Percentiles rank a stretch among this genome's conserved stretches.
phyloP scores from a whole-genome alignment of 2,888 invertebrate genomes.

The Apamea anceps region DNA sequence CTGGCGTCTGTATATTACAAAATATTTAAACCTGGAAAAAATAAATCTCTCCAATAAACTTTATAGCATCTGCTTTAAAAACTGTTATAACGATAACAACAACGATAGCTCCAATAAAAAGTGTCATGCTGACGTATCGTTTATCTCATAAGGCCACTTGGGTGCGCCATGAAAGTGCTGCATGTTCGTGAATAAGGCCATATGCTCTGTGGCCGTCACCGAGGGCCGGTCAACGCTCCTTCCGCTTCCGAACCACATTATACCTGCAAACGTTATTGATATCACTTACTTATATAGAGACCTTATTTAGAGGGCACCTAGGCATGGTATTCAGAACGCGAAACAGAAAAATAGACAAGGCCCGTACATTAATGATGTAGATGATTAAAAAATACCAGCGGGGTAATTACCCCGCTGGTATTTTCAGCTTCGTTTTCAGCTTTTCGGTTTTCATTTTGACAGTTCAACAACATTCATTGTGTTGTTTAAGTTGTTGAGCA shows the following conservation, averaged over 20 bases:
- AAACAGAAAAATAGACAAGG: neutral
- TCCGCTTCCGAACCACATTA: slow-evolving; percentile 68
- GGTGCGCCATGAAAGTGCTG: slow-evolving; percentile 59
- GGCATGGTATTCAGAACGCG: neutral
- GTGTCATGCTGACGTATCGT: slow-evolving; percentile 19
- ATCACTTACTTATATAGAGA: slow-evolving; percentile 48
- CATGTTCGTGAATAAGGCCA: slow-evolving; percentile 62
- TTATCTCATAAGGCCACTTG: slow-evolving; percentile 45
- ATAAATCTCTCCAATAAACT: slow-evolving; percentile 22
- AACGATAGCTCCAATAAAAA: slow-evolving; percentile 9
- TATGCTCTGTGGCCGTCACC: slow-evolving; percentile 38
- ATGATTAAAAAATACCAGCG: neutral
- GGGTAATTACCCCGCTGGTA: too few species aligned
- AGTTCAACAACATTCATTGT: neutral
- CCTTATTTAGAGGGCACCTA: too few species aligned
- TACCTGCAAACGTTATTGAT: slow-evolving; percentile 50
- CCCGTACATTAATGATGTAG: neutral
- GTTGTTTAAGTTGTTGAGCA: neutral
- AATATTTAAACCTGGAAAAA: slow-evolving; percentile 20
- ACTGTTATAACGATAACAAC: slow-evolving; percentile 1
- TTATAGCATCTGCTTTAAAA: slow-evolving; percentile 22
- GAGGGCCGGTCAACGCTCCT: slow-evolving; percentile 75
- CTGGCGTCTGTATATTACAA: neutral
- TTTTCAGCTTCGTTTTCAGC: too few species aligned
- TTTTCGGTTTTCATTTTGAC: neutral